Percentiles rank a stretch among this genome's conserved stretches.
Evolutionary conservation across 2,888 invertebrate genomes (phyloP).

Genomic region (Elegia similella): DNA sequence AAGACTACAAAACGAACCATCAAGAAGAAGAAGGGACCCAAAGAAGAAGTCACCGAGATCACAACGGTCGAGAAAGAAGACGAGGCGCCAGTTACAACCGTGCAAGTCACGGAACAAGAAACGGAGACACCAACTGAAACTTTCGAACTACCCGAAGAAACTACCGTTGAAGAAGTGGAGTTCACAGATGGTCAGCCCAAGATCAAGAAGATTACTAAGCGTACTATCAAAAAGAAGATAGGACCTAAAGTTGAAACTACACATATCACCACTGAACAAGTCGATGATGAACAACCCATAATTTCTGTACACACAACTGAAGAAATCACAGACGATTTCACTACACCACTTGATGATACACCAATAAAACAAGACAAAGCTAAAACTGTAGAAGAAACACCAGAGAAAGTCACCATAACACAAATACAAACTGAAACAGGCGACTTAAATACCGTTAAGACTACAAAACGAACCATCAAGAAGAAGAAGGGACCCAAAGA

Average conservation of each 20-base stretch:
- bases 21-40: slow-evolving; percentile 35
- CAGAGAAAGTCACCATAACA: slow-evolving; percentile 39
- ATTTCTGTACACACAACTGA: slow-evolving; percentile 25
- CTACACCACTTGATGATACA: slow-evolving; percentile 27
- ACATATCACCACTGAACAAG: slow-evolving; percentile 38
- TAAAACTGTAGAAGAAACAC: slow-evolving; percentile 45
- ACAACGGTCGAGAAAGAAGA: slow-evolving; percentile 62
- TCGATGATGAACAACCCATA: slow-evolving; percentile 39
- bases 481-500: slow-evolving; percentile 30
- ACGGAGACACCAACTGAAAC: not conserved
- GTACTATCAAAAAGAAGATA: slow-evolving; percentile 29
- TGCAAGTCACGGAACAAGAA: not conserved
- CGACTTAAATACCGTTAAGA: slow-evolving; percentile 30
- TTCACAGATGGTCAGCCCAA: slow-evolving; percentile 45
- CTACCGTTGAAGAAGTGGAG: slow-evolving; percentile 33
- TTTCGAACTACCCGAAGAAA: slow-evolving; percentile 38
- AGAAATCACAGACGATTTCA: slow-evolving; percentile 25
- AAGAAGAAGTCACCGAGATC: slow-evolving; percentile 49
- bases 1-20: slow-evolving; percentile 37
- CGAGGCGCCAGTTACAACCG: slow-evolving; percentile 35
- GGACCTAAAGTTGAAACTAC: slow-evolving; percentile 28
- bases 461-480: slow-evolving; percentile 32
- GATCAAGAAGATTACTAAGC: slow-evolving; percentile 45
- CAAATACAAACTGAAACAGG: slow-evolving; percentile 56
- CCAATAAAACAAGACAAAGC: slow-evolving; percentile 29